Percentiles rank a stretch among this genome's conserved stretches.
These are phyloP conservation scores for Dryobota labecula DNA, from an alignment of 2,888 invertebrate species.

Conservation along the genomic window DNA sequence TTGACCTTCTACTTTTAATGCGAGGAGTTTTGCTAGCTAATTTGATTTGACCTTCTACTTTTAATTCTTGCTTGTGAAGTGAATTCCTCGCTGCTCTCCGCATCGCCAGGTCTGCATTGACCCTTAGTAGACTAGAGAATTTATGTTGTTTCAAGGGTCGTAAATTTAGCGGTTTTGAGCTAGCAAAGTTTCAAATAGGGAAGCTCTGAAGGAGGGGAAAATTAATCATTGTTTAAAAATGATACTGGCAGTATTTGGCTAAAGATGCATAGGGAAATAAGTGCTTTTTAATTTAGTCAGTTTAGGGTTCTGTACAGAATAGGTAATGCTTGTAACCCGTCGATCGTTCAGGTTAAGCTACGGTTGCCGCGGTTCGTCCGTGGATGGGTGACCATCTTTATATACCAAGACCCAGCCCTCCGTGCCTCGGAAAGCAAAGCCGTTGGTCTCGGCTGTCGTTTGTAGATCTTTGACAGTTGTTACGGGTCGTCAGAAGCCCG, in stretches of 20 bases:
- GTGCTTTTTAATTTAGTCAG: not conserved
- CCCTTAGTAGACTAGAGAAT: slow-evolving; percentile 14
- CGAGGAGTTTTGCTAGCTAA: too few relatives aligned
- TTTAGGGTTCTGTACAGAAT: not conserved
- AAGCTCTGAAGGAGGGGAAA: not conserved
- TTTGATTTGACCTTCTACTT: not conserved
- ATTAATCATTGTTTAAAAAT: slow-evolving; percentile 26
- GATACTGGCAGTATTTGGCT: not conserved
- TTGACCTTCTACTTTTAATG: not conserved
- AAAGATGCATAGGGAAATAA: not conserved
- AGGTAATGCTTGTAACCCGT: too few relatives aligned
- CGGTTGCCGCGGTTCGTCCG: too few relatives aligned
- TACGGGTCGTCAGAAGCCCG: too few relatives aligned
- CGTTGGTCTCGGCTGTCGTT: too few relatives aligned
- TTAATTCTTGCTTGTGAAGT: not conserved
- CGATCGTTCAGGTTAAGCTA: too few relatives aligned
- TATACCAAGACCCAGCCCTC: too few relatives aligned
- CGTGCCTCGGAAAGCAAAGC: too few relatives aligned
- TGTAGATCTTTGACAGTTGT: too few relatives aligned
- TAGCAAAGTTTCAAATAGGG: slow-evolving; percentile 12
- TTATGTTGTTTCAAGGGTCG: slow-evolving; percentile 40
- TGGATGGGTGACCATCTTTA: too few relatives aligned
- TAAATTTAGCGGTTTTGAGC: slow-evolving; percentile 32
- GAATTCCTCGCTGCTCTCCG: not conserved
- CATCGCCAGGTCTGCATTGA: not conserved